Base-by-base conservation (phyloP, 1,140 invertebrate species). In the Scaptomyza montana region DNA sequence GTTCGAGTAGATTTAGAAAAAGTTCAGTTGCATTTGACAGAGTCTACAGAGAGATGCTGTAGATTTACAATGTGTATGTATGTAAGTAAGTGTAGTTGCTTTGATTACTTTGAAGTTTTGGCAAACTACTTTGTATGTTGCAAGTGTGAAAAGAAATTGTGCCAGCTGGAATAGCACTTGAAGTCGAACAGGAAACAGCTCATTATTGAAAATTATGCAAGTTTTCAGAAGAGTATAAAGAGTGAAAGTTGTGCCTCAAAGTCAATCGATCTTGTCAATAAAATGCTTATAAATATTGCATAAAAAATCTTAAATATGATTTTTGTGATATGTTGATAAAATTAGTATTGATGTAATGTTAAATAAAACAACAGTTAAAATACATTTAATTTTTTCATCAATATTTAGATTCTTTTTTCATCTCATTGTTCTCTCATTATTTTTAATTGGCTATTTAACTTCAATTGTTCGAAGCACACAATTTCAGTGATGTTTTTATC, bases 11-110 rank as follows among this genome's bases (percentile, higher is more conserved):
- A 50, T 63, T 64, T 45, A 25, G 80, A 80, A 76, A 79, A 55
- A 49, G 73, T 84, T 84, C 56, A 62, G 49, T 72, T 79, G 75
- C 60, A 46, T 45, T 63, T 57, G 41, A 30, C 66, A 61, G 47
- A 21, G 28, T 28, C 13, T 39, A 53, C 28, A 61, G 9, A 30
- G 36, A 25, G 9, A 53, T 25, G 36, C 62, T 65, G 8, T 36
- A 46, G 46, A 51, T 56, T 46, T 36, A 41, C 19, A 47, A 46
- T n/a, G 12, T 47, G 12, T 47, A 19, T n/a, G 5, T 33, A 36
- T 45, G 36, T 9, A 19, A 19, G 16, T n/a, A 19, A 6, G 10
- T 43, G 7, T 4, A 10, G 5, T 8, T 30, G 9, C 56, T 61
- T 39, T 28, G 49, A 62, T 61, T 60, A 30, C 55, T 68, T 68